Percentiles rank a stretch among this genome's conserved stretches.
phyloP scores from a whole-genome alignment of 2,888 invertebrate species.

The Drosophila stalkeri region DNA sequence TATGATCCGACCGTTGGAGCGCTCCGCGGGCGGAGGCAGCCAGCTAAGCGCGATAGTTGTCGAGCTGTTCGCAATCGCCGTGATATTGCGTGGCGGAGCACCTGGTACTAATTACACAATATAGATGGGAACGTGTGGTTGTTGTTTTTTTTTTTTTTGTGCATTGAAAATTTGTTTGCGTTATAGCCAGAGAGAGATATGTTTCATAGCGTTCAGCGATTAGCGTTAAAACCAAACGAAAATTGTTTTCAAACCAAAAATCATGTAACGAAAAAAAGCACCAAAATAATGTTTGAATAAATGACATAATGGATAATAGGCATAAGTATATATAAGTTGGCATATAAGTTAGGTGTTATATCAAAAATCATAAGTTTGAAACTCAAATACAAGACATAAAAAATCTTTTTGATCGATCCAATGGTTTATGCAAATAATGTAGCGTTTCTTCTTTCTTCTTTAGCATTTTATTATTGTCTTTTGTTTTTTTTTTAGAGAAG shows the following conservation, averaged over 20 bases:
- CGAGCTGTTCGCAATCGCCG: slow-evolving; percentile 94
- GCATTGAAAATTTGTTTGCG: slow-evolving; percentile 52
- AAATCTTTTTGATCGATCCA: slow-evolving; percentile 63
- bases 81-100: slow-evolving; percentile 97
- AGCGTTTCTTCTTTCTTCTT: slow-evolving; percentile 48
- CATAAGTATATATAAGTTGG: slow-evolving; percentile 39
- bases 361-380: slow-evolving; percentile 37
- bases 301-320: slow-evolving; percentile 56
- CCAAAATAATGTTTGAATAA: slow-evolving; percentile 49
- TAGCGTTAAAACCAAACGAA: slow-evolving; percentile 62
- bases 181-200: slow-evolving; percentile 51
- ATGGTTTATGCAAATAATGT: slow-evolving; percentile 85
- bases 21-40: slow-evolving; percentile 96
- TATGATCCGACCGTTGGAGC: slow-evolving; percentile 95
- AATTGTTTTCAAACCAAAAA: slow-evolving; percentile 60
- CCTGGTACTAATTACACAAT: slow-evolving; percentile 92
- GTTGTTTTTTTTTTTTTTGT: slow-evolving; percentile 49
- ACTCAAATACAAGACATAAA: slow-evolving; percentile 59
- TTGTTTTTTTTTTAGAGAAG: slow-evolving; percentile 33
- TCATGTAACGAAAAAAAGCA: slow-evolving; percentile 81
- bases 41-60: slow-evolving; percentile 95
- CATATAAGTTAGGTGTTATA: slow-evolving; percentile 29
- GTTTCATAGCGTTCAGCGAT: slow-evolving; percentile 74
- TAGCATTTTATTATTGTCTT: too few species aligned
- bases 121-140: slow-evolving; percentile 80